Evolutionary conservation across 2,113 vertebrate genomes (phyloP), one percentile per base, ranked within the genome.

Genomic region (Podilymbus podiceps): DNA sequence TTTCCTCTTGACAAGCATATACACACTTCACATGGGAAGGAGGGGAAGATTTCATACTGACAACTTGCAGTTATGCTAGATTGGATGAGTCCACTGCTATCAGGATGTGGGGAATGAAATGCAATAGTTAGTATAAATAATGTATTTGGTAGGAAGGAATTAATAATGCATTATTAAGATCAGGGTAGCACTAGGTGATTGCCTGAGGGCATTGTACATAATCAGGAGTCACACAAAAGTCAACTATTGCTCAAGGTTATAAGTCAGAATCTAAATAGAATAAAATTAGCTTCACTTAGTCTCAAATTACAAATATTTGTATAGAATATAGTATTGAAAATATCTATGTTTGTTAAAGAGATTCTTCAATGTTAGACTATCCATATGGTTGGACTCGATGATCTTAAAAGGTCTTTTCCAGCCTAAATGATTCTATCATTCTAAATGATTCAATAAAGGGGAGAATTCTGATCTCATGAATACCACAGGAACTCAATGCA

Each of bases 141-240:
- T 87, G 35, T 52, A 92, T 87, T 86, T 92, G 67, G 38, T 62
- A 84, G 68, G 58, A 47, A 86, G 67, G 38, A 78, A 90, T 94
- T 92, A 93, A 93, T 92, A 71, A 96, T 88, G 63, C 28, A 80
- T 93, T 95, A 89, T 82, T 89, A 86, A 85, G 47, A 89, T 82
- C 42, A 83, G 72, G 42, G 64, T 25, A 78, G 55, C 79, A 56
- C 46, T 15, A 72, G 53, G 60, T 62, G 88, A 38, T 67, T 90
- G 85, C 91, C 60, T 81, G 85, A 88, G 71, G 81, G 31, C 60
- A 68, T 28, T 1, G 7, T 40, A 56, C n/a, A 47, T 68, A 83
- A 63, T 52, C 38, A 74, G 38, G 42, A 95, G 75, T 69, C 56
- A 93, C 38, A 44, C 85, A 89, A 69, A 85, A 56, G 69, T 71